phyloP scores from a whole-genome alignment of 2,888 invertebrate species.

The Drosophila koepferae region DNA sequence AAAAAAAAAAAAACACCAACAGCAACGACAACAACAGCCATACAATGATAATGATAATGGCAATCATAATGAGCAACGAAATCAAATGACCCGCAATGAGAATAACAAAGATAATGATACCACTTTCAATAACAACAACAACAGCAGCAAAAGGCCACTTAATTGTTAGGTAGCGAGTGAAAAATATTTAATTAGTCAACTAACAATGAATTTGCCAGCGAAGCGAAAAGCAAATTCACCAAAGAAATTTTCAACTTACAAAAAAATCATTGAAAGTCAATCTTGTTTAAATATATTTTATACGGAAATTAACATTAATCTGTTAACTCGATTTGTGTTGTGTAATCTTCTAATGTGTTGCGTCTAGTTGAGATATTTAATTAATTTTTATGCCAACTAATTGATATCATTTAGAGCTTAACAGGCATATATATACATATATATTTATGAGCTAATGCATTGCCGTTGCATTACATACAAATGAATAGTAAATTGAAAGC shows the following conservation, averaged over 20 bases:
- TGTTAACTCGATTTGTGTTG: neutral
- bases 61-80: conserved; percentile 44
- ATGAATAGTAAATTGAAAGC: neutral
- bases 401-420: conserved; percentile 5
- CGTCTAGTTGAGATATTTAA: neutral
- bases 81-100: conserved; percentile 53
- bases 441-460: neutral
- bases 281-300: neutral
- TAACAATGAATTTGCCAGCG: conserved; percentile 14
- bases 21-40: conserved; percentile 23
- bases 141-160: conserved; percentile 17
- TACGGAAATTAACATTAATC: neutral
- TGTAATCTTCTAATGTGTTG: neutral
- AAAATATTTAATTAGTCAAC: conserved; percentile 23
- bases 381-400: conserved; percentile 8
- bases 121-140: conserved; percentile 22
- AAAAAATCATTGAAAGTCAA: neutral
- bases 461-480: neutral
- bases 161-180: conserved; percentile 37
- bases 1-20: conserved; percentile 12
- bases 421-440: neutral
- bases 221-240: neutral
- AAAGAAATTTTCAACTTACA: neutral
- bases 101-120: conserved; percentile 49
- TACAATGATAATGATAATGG: conserved; percentile 40